phyloP scores from a whole-genome alignment of 2,888 invertebrate genomes.

The Caenorhabditis afra region DNA sequence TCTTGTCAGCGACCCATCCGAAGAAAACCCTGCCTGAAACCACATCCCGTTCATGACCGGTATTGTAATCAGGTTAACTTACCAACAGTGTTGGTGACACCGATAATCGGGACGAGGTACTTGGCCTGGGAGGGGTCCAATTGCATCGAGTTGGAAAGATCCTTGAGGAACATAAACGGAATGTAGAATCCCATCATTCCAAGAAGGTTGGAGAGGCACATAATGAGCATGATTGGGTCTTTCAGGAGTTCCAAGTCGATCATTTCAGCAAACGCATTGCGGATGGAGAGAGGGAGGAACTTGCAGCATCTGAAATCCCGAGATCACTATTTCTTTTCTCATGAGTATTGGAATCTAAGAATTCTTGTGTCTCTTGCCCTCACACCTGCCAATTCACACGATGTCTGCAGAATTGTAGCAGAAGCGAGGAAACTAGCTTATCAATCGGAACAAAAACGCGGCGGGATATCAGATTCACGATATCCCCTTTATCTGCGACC shows the following conservation, averaged over 20 bases:
- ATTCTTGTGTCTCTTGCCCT: background rate
- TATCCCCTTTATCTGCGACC: background rate
- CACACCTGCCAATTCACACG: background rate
- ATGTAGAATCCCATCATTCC: slow-evolving; percentile 96
- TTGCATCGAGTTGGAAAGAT: slow-evolving; percentile 69
- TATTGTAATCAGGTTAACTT: slow-evolving; percentile 1
- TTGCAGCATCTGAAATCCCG: slow-evolving; percentile 67
- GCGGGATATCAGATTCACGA: slow-evolving; percentile 1
- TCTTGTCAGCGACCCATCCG: slow-evolving; percentile 84
- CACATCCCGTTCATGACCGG: background rate
- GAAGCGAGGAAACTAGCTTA: slow-evolving; percentile 29
- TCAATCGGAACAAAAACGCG: slow-evolving; percentile 19
- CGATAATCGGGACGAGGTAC: slow-evolving; percentile 79
- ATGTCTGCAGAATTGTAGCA: too few relatives aligned
- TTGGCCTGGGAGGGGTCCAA: slow-evolving; percentile 62
- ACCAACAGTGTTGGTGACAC: slow-evolving; percentile 89
- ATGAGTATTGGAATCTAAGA: background rate
- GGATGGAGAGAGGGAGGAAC: slow-evolving; percentile 74
- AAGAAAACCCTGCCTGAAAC: slow-evolving; percentile 84
- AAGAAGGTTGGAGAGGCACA: slow-evolving; percentile 93
- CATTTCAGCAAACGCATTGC: slow-evolving; percentile 78
- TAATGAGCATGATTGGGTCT: slow-evolving; percentile 91
- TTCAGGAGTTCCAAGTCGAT: slow-evolving; percentile 78
- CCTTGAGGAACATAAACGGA: slow-evolving; percentile 88
- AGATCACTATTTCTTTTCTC: background rate